Conservation (phyloP, 2,888 invertebrate genomes). For the Pachycephus smyrnensis region DNA sequence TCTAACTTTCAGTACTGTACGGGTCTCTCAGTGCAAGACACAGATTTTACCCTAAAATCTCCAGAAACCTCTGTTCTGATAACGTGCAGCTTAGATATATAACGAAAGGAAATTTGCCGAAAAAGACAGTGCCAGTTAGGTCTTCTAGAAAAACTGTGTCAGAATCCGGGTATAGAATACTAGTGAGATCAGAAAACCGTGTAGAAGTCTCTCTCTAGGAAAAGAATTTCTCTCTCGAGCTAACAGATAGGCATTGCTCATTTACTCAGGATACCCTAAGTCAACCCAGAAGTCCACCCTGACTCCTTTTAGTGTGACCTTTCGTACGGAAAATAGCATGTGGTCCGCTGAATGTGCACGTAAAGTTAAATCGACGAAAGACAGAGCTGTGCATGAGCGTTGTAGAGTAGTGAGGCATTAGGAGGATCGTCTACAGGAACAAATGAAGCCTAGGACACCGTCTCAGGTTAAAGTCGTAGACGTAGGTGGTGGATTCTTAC, state of each 20-base stretch:
- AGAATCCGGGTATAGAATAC: not conserved
- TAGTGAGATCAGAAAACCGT: not conserved
- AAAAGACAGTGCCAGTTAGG: not conserved
- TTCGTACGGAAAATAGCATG: not conserved
- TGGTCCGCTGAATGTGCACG: not conserved
- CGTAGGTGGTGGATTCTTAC: constrained; percentile 13
- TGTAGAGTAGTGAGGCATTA: not conserved
- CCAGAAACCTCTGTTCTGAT: not conserved
- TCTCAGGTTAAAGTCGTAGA: constrained; percentile 3
- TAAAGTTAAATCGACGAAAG: not conserved
- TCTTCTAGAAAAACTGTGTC: not conserved
- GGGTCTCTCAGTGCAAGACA: not conserved
- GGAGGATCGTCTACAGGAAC: not conserved
- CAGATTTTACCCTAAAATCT: not conserved
- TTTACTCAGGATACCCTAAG: not conserved
- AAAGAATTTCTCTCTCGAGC: not conserved
- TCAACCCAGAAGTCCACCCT: not conserved
- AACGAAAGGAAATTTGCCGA: not conserved
- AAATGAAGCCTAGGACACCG: constrained; percentile 14
- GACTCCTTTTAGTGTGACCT: not conserved
- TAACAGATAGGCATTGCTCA: not conserved
- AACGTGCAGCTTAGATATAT: not conserved
- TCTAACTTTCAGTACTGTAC: not conserved
- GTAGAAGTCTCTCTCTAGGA: not conserved
- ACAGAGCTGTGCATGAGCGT: not conserved